Conservation (phyloP, 2,113 vertebrate genomes). For the Arothron firmamentum region DNA sequence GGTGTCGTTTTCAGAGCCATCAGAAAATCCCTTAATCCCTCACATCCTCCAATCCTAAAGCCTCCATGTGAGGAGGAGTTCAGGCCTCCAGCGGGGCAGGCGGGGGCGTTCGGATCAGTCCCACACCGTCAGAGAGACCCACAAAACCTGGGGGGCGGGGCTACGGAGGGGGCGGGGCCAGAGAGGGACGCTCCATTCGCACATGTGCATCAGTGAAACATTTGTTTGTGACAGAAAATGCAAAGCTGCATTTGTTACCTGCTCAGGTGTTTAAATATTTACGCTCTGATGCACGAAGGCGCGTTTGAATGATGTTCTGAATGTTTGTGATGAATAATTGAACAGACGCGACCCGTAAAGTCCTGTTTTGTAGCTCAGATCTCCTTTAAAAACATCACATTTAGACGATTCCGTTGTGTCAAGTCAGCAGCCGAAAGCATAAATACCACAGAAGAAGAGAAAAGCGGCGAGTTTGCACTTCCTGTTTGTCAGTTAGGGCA, state of each 20-base stretch:
- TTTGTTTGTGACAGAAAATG: too few species aligned
- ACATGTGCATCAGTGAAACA: too few species aligned
- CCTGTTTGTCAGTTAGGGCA: neutral
- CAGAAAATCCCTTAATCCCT: slow-evolving; percentile 70
- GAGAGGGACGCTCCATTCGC: too few species aligned
- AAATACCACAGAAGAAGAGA: neutral
- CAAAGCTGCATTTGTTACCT: too few species aligned
- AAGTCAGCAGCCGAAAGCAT: slow-evolving; percentile 12
- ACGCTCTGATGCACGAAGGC: too few species aligned
- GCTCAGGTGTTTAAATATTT: too few species aligned
- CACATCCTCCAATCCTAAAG: slow-evolving; percentile 60
- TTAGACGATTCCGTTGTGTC: slow-evolving; percentile 7
- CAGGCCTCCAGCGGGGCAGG: slow-evolving; percentile 35
- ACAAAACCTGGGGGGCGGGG: neutral
- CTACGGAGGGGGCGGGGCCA: neutral
- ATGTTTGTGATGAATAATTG: too few species aligned
- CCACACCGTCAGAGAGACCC: slow-evolving; percentile 3
- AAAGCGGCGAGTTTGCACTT: neutral
- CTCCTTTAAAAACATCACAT: slow-evolving; percentile 10
- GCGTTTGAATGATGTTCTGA: too few species aligned
- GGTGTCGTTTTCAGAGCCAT: slow-evolving; percentile 61
- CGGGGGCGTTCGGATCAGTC: slow-evolving; percentile 41
- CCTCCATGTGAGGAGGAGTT: slow-evolving; percentile 47
- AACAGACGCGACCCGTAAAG: too few species aligned
- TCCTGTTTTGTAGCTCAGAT: too few species aligned